Base-by-base conservation (phyloP, 2,797 vertebrate genomes). In the Argya squamiceps region DNA sequence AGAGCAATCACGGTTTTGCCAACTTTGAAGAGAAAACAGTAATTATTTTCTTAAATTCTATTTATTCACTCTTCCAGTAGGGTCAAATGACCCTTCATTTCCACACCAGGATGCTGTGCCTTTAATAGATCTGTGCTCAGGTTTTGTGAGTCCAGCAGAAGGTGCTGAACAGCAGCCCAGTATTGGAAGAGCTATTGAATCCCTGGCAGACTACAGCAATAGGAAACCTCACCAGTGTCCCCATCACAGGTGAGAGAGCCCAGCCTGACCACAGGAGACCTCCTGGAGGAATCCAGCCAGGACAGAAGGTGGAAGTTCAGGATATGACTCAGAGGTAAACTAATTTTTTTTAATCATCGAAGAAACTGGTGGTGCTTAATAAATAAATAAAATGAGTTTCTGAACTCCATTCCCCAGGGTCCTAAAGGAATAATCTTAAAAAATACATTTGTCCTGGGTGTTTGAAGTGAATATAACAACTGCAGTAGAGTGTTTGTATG, bases 301-400 rank as follows among this genome's bases (percentile, higher is more conserved):
- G 79, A 97, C 69, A 96, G 95, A 55, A 87, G 12, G 46, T 98
- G 97, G 98, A 98, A 98, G 82, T 98, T 97, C 64, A 98, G 97
- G 67, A 84, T 98, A 46, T 93, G 44, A 68, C 84, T 98, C 44
- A 87, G 88, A 96, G 98, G 98, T 98, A 85, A 76, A 56, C 36
- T 59, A 11, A 2, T 24, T 5, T 4, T 55, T 56, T 58, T 80
- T 74, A 68, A 80, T 71, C 19, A 18, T 10, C 6, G 1, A 62
- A 70, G 36, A 46, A 52, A 56, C 32, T 23, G 14, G 4, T 27
- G 30, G 44, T 60, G 12, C 29, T 78, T 60, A 68, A 75, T 11
- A 78, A 71, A 81, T 47, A 52, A 67, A 50, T 59, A 18, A 22
- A 77, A 20, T 12, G 1, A 56, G 5, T 52, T 91, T 79, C 62